Evolutionary conservation across 1,140 invertebrate genomes (phyloP), one percentile per base, ranked within the genome.

Genomic region (Camponotus vicinus): DNA sequence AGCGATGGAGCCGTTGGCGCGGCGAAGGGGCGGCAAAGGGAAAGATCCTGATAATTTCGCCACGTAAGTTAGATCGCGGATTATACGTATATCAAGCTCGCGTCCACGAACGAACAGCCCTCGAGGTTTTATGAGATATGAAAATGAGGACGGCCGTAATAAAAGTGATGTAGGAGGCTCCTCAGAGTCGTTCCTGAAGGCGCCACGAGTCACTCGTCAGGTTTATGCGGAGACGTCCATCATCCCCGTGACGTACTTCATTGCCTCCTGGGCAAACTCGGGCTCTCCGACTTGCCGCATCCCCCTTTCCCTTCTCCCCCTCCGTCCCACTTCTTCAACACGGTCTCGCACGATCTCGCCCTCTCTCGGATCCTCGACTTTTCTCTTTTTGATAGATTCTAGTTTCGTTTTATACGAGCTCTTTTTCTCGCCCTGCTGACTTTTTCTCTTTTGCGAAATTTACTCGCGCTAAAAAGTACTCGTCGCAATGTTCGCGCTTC

Each of bases 61-160:
- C 89, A 90, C 86, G 89, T 86, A 87, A 90, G 89, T 88, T 79
- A 77, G 90, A 90, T 91, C 90, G 89, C 82, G 89, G 90, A 91
- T 91, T 91, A 91, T 88, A 91, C 89, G 89, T 91, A 91, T 90
- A 91, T 91, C 86, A 91, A 91, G 89, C 90, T 86, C 90, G 49
- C 49, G 89, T 91, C 89, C 89, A 55, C 84, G 86, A 80, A 57
- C 78, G 86, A 88, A 73, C 84, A 45, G 94, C 90, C 90, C 89
- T 80, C 86, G 84, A 91, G 90, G 86, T 91, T 91, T 91, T 97
- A 97, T 97, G 96, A 97, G 97, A 97, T 97, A 97, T 97, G 96
- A 97, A 97, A 97, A 97, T 97, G 96, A 97, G 97, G 96, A 97
- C 96, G 96, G 96, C 96, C 96, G 96, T 97, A 97, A 97, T 97